Evolutionary conservation across 1,140 invertebrate species (phyloP).

Genomic region (Neodiprion lecontei): DNA sequence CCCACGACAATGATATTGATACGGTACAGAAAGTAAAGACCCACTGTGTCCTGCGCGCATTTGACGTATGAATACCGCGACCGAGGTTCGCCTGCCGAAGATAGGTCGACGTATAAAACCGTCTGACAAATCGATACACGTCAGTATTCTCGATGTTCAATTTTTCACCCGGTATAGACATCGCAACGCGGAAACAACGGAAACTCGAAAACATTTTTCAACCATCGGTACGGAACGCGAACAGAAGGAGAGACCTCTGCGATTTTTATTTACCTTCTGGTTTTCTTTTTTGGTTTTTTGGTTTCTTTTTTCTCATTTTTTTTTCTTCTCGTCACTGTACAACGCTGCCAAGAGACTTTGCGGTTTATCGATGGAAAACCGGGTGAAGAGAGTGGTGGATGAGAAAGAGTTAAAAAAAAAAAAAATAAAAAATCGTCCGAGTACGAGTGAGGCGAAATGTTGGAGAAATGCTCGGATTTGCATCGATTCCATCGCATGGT

Average conservation of each 20-base stretch:
- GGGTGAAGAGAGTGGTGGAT: too few species aligned
- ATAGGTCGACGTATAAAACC: constrained; percentile 9
- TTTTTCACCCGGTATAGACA: constrained; percentile 46
- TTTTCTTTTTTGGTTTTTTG: not conserved
- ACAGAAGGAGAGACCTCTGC: not conserved
- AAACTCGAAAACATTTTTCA: constrained; percentile 50
- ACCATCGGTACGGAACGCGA: constrained; percentile 52
- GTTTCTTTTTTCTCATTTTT: not conserved
- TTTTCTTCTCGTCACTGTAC: not conserved
- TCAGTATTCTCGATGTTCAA: constrained; percentile 53
- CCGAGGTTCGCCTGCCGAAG: not conserved
- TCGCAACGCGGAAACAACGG: constrained; percentile 37
- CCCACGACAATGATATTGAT: constrained; percentile 47
- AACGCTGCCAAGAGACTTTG: too few species aligned
- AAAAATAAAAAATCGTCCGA: too few species aligned
- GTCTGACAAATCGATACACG: constrained; percentile 53
- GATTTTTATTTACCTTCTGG: too few species aligned
- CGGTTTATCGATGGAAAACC: not conserved
- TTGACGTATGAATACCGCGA: not conserved
- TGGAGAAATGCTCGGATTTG: too few species aligned
- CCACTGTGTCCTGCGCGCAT: not conserved
- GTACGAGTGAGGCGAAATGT: too few species aligned
- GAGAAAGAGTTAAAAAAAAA: too few species aligned
- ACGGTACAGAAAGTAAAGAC: constrained; percentile 36
- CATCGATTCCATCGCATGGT: too few species aligned